Percentiles rank a stretch among this genome's conserved stretches.
These are phyloP conservation scores for Pyrochroa serraticornis DNA, from an alignment of 2,888 invertebrate species.

Conservation along the genomic window DNA sequence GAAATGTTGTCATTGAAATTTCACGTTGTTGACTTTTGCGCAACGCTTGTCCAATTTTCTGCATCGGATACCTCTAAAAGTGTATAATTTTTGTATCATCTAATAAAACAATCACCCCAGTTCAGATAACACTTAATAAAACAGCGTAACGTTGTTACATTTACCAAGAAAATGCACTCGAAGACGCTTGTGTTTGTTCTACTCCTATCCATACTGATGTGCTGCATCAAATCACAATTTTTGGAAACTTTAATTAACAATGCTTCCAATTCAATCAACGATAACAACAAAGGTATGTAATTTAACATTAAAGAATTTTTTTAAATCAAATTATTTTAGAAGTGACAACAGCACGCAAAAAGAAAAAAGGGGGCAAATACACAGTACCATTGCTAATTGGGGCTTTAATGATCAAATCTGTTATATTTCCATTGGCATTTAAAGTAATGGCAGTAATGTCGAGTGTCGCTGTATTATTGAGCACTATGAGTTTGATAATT, in stretches of 20 bases:
- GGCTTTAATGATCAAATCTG: conserved; percentile 68
- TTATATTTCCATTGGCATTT: conserved; percentile 70
- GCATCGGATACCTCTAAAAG: conserved; percentile 3
- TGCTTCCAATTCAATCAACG: neutral
- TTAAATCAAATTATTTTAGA: conserved; percentile 6
- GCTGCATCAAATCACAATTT: neutral
- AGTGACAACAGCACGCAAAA: conserved; percentile 29
- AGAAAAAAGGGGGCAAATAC: conserved; percentile 58
- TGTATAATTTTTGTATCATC: conserved; percentile 12
- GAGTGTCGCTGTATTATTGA: conserved; percentile 62
- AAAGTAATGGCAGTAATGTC: conserved; percentile 73
- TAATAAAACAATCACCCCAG: neutral
- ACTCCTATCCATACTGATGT: neutral
- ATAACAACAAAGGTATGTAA: neutral
- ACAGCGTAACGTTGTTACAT: conserved; percentile 2
- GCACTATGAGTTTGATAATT: conserved; percentile 63
- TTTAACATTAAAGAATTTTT: neutral
- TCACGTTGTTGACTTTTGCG: too few species aligned
- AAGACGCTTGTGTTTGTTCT: neutral
- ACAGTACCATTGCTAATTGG: conserved; percentile 69
- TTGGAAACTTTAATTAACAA: neutral
- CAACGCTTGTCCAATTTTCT: conserved; percentile 12
- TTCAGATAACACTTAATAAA: conserved; percentile 8
- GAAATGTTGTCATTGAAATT: too few species aligned
- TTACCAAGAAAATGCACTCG: conserved; percentile 9